Base-by-base conservation (phyloP, 2,888 invertebrate species). In the Cantharis lateralis region DNA sequence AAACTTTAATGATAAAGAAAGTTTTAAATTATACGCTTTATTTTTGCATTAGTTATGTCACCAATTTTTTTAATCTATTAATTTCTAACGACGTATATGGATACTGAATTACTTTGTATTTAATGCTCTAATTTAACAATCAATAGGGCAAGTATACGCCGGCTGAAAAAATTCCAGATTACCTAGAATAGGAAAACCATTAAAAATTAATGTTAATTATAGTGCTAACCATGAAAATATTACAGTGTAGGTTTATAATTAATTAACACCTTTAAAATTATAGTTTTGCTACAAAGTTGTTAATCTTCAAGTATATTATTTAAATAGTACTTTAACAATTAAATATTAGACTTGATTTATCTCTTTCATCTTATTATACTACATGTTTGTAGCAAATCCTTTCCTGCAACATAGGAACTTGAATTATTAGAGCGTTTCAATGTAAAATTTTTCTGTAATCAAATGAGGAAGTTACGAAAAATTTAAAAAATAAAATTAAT, bases 1-100 rank as follows among this genome's bases (percentile, higher is more conserved):
- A 66, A n/a, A 66, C 64, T 20, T 66, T 66, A 66, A 66, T 24
- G 15, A 66, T 66, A 66, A 66, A 66, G 64, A 66, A 66, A 66
- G 64, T 66, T 66, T 16, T 66, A 66, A 66, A 66, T 66, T 66
- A 66, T 66, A 66, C 24, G 24, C 20, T 66, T 63, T 66, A 66
- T 66, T 66, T 20, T 66, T 66, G 24, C 20, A n/a, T 66, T 16
- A 66, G 64, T 66, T 66, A 66, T 66, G 64, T 66, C 64, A 66
- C 64, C 64, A 66, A 20, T 66, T 66, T 66, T 66, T 66, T 66
- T 66, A 24, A n/a, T 24, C 64, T 20, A 66, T 66, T 66, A 66
- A 66, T 66, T 66, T 24, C 64, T 66, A 66, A 20, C 64, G 64
- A 66, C 64, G n/a, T 20, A 66, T 66, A 66, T 66, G 64, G 64